Conservation (phyloP, 30 jellyfish, hydroid and myxozoan genomes). For the Morbakka virulenta region DNA sequence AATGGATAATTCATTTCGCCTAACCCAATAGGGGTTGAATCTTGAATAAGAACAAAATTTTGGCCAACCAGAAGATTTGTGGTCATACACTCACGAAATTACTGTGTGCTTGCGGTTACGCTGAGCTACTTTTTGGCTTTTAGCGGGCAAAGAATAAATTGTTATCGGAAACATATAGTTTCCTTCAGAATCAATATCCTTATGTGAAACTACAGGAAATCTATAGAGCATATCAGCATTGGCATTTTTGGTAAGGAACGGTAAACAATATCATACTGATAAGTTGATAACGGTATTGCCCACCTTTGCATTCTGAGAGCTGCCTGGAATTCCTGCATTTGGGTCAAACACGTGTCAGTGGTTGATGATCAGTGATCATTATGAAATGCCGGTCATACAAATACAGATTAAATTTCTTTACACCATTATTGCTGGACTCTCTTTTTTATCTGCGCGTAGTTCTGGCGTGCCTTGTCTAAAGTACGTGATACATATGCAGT, state of each 20-base stretch:
- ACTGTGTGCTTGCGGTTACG: conserved; percentile 30
- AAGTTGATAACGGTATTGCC: conserved; percentile 43
- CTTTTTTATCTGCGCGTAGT: conserved; percentile 15
- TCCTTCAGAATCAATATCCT: not conserved
- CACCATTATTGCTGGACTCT: conserved; percentile 42
- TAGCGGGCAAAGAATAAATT: too few relatives aligned
- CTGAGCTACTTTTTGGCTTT: too few relatives aligned
- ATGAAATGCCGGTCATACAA: conserved; percentile 45
- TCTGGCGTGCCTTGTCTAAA: not conserved
- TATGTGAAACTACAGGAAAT: conserved; percentile 31
- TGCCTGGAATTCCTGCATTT: too few relatives aligned
- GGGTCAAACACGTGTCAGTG: too few relatives aligned
- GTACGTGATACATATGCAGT: not conserved
- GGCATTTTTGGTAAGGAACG: conserved; percentile 22
- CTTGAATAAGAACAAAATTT: not conserved
- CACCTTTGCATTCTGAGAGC: conserved; percentile 62
- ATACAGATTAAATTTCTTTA: conserved; percentile 49
- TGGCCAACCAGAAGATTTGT: conserved; percentile 27
- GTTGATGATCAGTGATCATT: conserved; percentile 56
- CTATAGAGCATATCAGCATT: conserved; percentile 37
- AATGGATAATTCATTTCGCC: not conserved
- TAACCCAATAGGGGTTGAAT: not conserved
- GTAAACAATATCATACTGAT: conserved; percentile 4
- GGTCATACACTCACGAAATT: conserved; percentile 11
- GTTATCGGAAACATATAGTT: too few relatives aligned